Base-by-base conservation (phyloP, 30 jellyfish, hydroid and myxozoan genomes). In the Turritopsis rubra region DNA sequence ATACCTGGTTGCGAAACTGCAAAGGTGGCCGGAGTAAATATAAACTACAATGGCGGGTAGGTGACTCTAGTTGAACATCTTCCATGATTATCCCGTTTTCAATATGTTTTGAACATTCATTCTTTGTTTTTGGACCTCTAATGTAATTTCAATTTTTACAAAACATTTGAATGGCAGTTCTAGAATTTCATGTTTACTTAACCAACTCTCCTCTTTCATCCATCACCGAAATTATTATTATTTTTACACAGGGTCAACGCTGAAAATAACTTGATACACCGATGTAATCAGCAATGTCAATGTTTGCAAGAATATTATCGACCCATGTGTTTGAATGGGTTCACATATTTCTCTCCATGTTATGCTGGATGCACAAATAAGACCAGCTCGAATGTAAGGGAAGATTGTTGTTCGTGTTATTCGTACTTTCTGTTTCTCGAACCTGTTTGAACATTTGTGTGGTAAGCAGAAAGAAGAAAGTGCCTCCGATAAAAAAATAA, bases 341-440 rank as follows among this genome's bases (percentile, higher is more conserved):
- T 82, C 28, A 89, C 96, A 16, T 89, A 84, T 84, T 79, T 88
- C 21, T 66, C 79, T 54, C 96, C 96, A 20, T 89, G 96, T 30
- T 21, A 31, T n/a, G 96, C 96, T 71, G 96, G 96, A 21, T 89
- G 96, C 71, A 75, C 28, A 29, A 75, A 66, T 74, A 26, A 74
- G 24, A 74, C 53, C 13, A 74, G 24, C 18, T n/a, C 24, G 13
- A 74, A 27, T 24, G 82, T 74, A 74, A 74, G 82, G 28, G 13
- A 23, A 68, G 19, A 23, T n/a, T 68, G 9, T 3, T 41, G 60
- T 41, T 13, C 60, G 60, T 41, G 5, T 41, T 13, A 5, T 41
- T 41, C 60, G 60, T 13, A 41, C 60, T 41, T 41, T 13, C 60
- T 41, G 5, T 13, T 41, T 41, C 60, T 41, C 13, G 60, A 41